phyloP scores from a whole-genome alignment of 2,113 vertebrate species.

The Xerus inauris region DNA sequence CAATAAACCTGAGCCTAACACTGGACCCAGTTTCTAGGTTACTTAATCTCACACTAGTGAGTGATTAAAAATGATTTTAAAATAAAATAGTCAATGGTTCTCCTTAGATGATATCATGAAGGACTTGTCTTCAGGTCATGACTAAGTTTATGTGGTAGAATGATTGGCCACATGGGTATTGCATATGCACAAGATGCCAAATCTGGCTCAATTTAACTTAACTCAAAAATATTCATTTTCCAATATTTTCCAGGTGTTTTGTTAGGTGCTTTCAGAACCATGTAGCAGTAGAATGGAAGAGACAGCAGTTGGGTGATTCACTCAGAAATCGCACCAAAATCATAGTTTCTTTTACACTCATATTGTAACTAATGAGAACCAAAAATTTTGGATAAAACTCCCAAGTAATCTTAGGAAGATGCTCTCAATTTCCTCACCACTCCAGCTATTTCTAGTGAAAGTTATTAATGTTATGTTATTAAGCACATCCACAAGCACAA shows the following conservation, averaged over 20 bases:
- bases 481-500: background rate
- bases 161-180: accelerated
- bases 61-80: background rate
- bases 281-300: background rate
- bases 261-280: background rate
- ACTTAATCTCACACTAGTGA: background rate
- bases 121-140: accelerated
- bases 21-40: background rate
- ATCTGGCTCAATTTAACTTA: background rate
- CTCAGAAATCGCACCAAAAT: background rate
- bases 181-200: background rate
- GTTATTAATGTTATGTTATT: background rate
- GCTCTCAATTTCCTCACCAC: background rate
- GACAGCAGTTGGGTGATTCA: background rate
- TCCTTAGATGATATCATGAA: background rate
- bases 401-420: background rate
- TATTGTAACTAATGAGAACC: background rate
- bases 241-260: background rate
- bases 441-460: background rate
- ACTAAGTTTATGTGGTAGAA: background rate
- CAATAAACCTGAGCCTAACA: background rate
- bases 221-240: background rate
- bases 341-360: background rate
- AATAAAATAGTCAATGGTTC: background rate
- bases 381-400: background rate